These are phyloP conservation scores for Apodemia hepburni DNA, from an alignment of 2,888 invertebrate genomes.

Conservation along the genomic window DNA sequence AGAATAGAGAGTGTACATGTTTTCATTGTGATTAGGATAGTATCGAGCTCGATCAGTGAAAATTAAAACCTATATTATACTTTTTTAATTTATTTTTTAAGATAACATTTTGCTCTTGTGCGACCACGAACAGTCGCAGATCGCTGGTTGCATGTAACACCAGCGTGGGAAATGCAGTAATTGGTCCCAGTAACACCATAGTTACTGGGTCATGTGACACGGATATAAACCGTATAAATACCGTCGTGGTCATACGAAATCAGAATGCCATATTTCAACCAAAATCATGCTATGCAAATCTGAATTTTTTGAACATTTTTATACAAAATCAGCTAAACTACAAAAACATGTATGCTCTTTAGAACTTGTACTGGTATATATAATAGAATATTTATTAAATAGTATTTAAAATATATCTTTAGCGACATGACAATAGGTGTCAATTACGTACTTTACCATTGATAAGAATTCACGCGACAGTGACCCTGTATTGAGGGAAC, in stretches of 20 bases:
- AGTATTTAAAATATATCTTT: slow-evolving; percentile 35
- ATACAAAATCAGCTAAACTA: not conserved
- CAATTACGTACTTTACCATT: slow-evolving; percentile 42
- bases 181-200: too few species aligned
- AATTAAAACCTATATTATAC: not conserved
- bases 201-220: not conserved
- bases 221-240: not conserved
- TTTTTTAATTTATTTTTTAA: not conserved
- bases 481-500: slow-evolving; percentile 1
- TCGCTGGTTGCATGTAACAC: too few species aligned
- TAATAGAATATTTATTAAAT: slow-evolving; percentile 28
- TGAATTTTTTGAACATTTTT: not conserved
- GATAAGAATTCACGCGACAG: slow-evolving; percentile 1
- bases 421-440: slow-evolving; percentile 67
- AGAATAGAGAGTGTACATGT: not conserved
- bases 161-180: too few species aligned
- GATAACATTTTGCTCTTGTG: too few species aligned
- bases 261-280: not conserved
- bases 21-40: not conserved
- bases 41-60: not conserved
- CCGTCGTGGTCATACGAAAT: not conserved
- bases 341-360: slow-evolving; percentile 14
- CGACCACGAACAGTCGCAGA: too few species aligned
- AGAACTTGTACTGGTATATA: slow-evolving; percentile 6
- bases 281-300: not conserved